Percentiles rank a stretch among this genome's conserved stretches.
Conservation (phyloP, 2,113 vertebrate genomes). For the Coracopsis vasa region DNA sequence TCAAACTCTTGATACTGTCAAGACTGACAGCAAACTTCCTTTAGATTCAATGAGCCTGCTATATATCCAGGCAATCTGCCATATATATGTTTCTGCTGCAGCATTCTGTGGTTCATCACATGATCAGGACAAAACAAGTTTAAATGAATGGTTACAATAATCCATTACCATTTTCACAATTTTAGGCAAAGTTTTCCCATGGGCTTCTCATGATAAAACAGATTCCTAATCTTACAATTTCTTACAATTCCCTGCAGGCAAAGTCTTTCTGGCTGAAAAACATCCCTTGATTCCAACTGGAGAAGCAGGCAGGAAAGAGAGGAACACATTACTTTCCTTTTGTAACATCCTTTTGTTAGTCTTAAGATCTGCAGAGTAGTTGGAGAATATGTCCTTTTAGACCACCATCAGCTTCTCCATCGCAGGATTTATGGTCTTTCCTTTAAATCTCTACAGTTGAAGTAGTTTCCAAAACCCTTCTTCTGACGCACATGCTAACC, state of each 20-base stretch:
- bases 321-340: background rate
- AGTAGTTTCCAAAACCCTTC: background rate
- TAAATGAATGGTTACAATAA: background rate
- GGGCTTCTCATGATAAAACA: background rate
- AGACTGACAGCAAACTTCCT: background rate
- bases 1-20: fast-evolving
- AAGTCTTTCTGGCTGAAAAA: background rate
- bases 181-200: background rate
- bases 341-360: background rate
- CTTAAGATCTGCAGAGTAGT: background rate
- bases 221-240: background rate
- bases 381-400: background rate
- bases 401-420: background rate
- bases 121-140: background rate
- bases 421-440: background rate
- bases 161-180: background rate
- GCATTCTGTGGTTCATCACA: background rate
- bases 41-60: background rate
- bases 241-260: background rate
- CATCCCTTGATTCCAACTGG: background rate
- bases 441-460: background rate
- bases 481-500: background rate
- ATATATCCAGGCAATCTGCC: background rate
- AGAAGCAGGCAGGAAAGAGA: background rate
- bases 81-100: background rate